phyloP scores from a whole-genome alignment of 1,140 invertebrate genomes.

The Globodera ellingtonae region DNA sequence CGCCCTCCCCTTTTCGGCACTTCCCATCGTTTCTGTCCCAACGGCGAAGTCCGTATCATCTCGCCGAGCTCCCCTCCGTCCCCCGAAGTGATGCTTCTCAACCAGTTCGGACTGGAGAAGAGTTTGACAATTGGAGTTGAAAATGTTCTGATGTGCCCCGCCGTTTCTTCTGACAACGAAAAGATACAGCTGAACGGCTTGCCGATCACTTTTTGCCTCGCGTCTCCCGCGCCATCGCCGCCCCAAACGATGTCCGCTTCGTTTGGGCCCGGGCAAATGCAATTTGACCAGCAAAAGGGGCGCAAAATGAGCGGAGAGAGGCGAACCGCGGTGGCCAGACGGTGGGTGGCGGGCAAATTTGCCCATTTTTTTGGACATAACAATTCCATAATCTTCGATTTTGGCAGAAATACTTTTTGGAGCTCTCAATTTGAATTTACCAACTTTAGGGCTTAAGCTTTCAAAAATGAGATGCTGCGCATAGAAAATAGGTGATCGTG shows the following conservation, averaged over 20 bases:
- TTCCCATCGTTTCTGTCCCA: background rate
- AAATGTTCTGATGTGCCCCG: background rate
- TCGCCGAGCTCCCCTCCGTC: background rate
- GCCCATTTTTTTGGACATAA: background rate
- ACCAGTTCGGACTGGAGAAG: background rate
- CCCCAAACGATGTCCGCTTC: conserved; percentile 25
- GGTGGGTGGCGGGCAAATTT: conserved; percentile 9
- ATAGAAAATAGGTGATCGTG: background rate
- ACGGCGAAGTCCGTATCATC: background rate
- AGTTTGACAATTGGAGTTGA: background rate
- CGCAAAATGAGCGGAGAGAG: background rate
- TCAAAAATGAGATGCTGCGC: background rate
- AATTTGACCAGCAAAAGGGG: background rate
- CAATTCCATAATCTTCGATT: background rate
- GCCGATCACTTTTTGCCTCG: background rate
- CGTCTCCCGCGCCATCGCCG: background rate
- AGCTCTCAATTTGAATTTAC: conserved; percentile 1
- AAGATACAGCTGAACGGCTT: background rate
- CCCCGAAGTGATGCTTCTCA: background rate
- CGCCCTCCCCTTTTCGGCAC: background rate
- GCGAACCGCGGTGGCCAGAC: background rate
- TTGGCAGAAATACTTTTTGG: too few species aligned
- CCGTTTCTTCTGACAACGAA: background rate
- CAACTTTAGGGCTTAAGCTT: background rate
- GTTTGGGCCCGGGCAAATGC: conserved; percentile 24